Conservation (phyloP, 2,113 vertebrate species). For the Mionectes macconnelli region DNA sequence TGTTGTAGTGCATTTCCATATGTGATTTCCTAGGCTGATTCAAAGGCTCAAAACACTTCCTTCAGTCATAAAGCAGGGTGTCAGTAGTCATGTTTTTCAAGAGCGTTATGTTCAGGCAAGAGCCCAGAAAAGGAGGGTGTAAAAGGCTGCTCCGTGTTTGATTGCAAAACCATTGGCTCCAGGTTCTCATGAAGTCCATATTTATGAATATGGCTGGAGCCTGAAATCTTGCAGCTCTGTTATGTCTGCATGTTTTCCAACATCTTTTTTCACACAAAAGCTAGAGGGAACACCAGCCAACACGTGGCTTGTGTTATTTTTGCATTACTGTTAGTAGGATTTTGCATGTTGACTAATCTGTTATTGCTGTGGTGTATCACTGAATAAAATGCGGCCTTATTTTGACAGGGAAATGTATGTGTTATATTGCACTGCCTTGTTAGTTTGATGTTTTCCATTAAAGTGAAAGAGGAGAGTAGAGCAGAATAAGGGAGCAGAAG, state of each 20-base stretch:
- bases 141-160: neutral
- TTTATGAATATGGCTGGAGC: neutral
- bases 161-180: neutral
- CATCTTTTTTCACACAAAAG: neutral
- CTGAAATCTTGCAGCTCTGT: neutral
- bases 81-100: neutral
- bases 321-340: neutral
- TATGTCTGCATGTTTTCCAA: neutral
- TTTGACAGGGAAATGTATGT: neutral
- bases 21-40: neutral
- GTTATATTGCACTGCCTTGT: neutral
- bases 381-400: neutral
- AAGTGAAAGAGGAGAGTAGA: neutral
- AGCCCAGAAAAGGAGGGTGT: neutral
- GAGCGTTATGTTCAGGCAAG: neutral
- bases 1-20: neutral
- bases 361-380: neutral
- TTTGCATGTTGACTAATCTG: neutral
- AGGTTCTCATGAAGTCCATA: rapidly evolving
- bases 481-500: neutral
- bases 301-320: neutral
- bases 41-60: neutral
- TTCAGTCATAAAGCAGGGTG: neutral
- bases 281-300: neutral
- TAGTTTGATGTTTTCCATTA: neutral